Base-by-base conservation (phyloP, 1,140 invertebrate species). In the Drosophila ambigua region DNA sequence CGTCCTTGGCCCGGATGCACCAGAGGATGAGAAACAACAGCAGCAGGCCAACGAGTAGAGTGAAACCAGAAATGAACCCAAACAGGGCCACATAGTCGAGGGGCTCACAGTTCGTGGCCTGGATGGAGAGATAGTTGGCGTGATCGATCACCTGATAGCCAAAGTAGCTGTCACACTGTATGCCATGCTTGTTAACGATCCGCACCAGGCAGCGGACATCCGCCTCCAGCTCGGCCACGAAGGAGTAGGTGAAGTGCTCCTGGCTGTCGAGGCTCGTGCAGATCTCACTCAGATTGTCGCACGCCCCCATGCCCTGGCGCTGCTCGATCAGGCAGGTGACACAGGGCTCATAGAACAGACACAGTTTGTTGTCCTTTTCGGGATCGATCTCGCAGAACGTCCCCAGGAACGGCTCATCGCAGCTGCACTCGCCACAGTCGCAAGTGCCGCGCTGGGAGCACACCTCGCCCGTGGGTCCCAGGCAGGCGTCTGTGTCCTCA, bases 361-460 rank as follows among this genome's bases (percentile, higher is more conserved):
- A 92, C n/a, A 92, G 26, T 9, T 91, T 90, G 76, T 91, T 91
- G n/a, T 89, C 79, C 58, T 75, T 79, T 31, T 91, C 76, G 2
- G 69, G 46, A 50, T 81, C 81, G 26, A 80, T 82, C 41, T 92
- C 91, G 31, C 91, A 92, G 50, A 89, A 91, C 28, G 54, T 78
- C 2, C 91, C 91, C 51, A 76, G 20, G 46, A 71, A 91, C 0
- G 74, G 68, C 8, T 79, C 73, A 4, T 80, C 54, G 90, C 98
- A 98, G 2, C 93, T 90, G 91, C 97, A 98, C 43, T 93, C 91
- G 69, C 97, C 98, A 91, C 97, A 95, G 6, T 92, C 87, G 59
- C 94, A 95, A 0, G 92, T 92, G 54, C 95, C 95, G 39, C 94
- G 93, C 45, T 94, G 94, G 1, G 95, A 96, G 81, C 95, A 96